These are phyloP conservation scores for Labrus mixtus DNA, from an alignment of 2,113 vertebrate species.

Conservation along the genomic window DNA sequence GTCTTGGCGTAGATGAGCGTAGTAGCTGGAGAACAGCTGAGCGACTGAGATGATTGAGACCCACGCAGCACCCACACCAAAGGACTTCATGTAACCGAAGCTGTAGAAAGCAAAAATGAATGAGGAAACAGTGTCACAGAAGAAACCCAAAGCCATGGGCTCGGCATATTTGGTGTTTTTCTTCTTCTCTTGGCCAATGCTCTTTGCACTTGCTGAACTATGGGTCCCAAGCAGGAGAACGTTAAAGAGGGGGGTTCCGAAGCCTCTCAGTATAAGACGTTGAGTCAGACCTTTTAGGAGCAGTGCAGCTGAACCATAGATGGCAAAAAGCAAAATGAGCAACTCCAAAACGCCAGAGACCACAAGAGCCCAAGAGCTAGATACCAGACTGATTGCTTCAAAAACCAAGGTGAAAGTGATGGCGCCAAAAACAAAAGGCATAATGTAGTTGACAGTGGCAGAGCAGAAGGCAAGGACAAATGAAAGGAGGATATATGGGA, in stretches of 20 bases:
- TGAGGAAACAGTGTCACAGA: constrained; percentile 86
- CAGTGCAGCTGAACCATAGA: constrained; percentile 87
- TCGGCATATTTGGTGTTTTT: constrained; percentile 94
- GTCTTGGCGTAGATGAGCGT: constrained; percentile 87
- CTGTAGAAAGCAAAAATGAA: constrained; percentile 90
- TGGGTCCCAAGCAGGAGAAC: constrained; percentile 87
- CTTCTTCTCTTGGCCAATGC: constrained; percentile 87
- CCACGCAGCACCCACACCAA: constrained; percentile 86
- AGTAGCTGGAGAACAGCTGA: constrained; percentile 89
- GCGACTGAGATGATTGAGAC: constrained; percentile 86
- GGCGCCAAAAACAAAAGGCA: constrained; percentile 91
- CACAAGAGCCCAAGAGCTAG: constrained; percentile 84
- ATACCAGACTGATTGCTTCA: constrained; percentile 85
- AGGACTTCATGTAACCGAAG: constrained; percentile 85
- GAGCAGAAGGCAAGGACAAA: constrained; percentile 90
- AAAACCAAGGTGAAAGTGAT: constrained; percentile 87
- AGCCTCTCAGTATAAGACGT: constrained; percentile 87
- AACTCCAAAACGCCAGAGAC: constrained; percentile 86
- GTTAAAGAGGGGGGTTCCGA: constrained; percentile 91
- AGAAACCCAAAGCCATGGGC: constrained; percentile 89
- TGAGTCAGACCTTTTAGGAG: constrained; percentile 90
- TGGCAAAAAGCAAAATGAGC: constrained; percentile 85
- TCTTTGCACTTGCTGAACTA: constrained; percentile 80
- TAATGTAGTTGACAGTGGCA: constrained; percentile 91
- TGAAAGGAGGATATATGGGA: constrained; percentile 88